Percentiles rank a stretch among this genome's conserved stretches.
Evolutionary conservation across 2,113 vertebrate species (phyloP).

Genomic region (Oreochromis spilurus): DNA sequence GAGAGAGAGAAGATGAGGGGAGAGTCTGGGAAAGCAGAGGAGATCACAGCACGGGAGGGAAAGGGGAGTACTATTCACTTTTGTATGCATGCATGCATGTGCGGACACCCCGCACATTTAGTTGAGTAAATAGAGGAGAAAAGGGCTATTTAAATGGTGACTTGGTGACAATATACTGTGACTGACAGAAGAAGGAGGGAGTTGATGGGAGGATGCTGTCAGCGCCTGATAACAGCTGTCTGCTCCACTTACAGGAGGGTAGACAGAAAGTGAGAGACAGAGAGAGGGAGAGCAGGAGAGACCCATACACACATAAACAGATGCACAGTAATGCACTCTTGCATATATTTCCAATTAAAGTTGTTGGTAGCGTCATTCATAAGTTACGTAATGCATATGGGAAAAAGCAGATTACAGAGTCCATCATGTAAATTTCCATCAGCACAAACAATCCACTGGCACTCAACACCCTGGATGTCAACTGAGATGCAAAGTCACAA

Average conservation of each 20-base stretch:
- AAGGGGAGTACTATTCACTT: neutral
- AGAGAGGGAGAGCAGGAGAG: neutral
- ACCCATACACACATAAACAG: neutral
- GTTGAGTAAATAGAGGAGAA: slow-evolving; percentile 31
- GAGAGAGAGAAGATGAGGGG: neutral
- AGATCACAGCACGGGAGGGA: neutral
- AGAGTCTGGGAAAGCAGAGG: neutral
- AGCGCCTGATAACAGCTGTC: slow-evolving; percentile 70
- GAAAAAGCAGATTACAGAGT: slow-evolving; percentile 24
- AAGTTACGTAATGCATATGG: slow-evolving; percentile 44
- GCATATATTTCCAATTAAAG: slow-evolving; percentile 46
- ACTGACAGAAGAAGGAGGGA: slow-evolving; percentile 63
- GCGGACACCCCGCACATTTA: neutral
- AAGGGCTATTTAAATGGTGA: slow-evolving; percentile 44
- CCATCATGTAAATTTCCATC: slow-evolving; percentile 31
- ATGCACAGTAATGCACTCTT: slow-evolving; percentile 21
- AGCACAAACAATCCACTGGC: slow-evolving; percentile 32
- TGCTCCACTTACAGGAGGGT: slow-evolving; percentile 36
- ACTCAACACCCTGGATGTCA: slow-evolving; percentile 31
- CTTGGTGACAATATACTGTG: slow-evolving; percentile 57
- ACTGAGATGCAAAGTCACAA: slow-evolving; percentile 32
- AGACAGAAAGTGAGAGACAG: slow-evolving; percentile 35
- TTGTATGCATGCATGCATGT: neutral
- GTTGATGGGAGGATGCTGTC: slow-evolving; percentile 64
- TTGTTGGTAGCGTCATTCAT: slow-evolving; percentile 26